Base-by-base conservation (phyloP, 2,113 vertebrate genomes). In the Oreochromis spilurus region DNA sequence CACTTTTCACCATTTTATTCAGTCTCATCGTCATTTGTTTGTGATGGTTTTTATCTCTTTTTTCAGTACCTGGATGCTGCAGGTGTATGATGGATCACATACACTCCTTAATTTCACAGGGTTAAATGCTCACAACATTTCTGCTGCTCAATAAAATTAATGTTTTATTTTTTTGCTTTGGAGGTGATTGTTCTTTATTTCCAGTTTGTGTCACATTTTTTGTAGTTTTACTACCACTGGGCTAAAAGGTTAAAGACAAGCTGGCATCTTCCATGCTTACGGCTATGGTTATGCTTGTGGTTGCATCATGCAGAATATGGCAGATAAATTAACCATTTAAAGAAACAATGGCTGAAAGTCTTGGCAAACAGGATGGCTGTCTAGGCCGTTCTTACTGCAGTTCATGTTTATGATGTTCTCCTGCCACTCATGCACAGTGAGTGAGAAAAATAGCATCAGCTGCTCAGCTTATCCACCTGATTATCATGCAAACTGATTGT, bases 81-180 rank as follows among this genome's bases (percentile, higher is more conserved):
- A 40, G 9, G 14, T 6, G 19, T 52, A 62, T 9, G 14, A 82
- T 82, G 26, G 57, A 65, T 10, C 0, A 48, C 31, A 50, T 1
- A 19, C 70, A 50, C 43, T 77, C 45, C 43, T 26, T 50, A 77
- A 50, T 50, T 6, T 13, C 24, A 50, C 2, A 0, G 43, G 24
- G 70, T 6, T 77, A 50, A 19, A 77, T 75, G 43, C 24, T 29
- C 9, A 29, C 0, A 75, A 29, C 24, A 2, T 75, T 48, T 29
- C 4, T 31, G 0, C 45, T 29, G 9, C 43, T 77, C 24, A 19
- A 12, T 29, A 48, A 77, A 31, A 50, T 29, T 31, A 0, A 50
- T 12, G 0, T 67, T 65, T 38, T 38, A 0, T 0, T 5, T 6
- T 65, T 65, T 17, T 4, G 43, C 21, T 48, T 75, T 11, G 40